Conservation (phyloP, 2,797 vertebrate genomes). For the Apodemus agrarius region DNA sequence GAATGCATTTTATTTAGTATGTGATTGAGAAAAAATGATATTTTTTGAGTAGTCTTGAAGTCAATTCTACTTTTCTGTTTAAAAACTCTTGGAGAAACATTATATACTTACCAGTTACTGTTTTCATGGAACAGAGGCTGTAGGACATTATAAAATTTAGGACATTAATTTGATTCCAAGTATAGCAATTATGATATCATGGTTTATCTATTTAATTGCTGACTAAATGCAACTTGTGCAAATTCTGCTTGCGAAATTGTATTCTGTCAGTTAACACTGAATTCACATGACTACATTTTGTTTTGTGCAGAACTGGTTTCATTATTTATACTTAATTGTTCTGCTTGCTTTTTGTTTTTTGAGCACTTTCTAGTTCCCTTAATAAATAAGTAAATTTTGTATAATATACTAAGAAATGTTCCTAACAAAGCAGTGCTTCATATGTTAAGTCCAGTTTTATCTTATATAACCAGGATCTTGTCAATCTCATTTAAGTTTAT, state of each 20-base stretch:
- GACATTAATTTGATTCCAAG: constrained; percentile 28
- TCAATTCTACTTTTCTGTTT: constrained; percentile 23
- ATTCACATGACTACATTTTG: not conserved
- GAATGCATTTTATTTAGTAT: not conserved
- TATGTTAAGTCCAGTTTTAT: not conserved
- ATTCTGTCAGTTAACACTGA: not conserved
- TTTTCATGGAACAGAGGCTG: not conserved
- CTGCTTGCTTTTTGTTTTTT: constrained; percentile 39
- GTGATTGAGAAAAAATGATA: not conserved
- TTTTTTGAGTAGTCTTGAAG: not conserved
- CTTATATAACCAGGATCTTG: constrained; percentile 53
- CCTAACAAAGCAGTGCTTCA: not conserved
- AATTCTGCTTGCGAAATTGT: not conserved
- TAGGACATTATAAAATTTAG: constrained; percentile 8
- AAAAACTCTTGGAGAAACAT: not conserved
- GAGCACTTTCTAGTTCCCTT: constrained; percentile 25
- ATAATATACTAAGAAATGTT: not conserved
- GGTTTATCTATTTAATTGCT: constrained; percentile 11
- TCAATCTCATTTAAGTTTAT: constrained; percentile 21
- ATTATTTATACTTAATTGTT: constrained; percentile 42
- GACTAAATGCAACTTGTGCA: not conserved
- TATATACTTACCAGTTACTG: not conserved
- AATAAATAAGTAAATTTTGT: constrained; percentile 7
- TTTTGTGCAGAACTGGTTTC: constrained; percentile 60
- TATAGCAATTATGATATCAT: not conserved